These are phyloP conservation scores for Kryptopterus vitreolus DNA, from an alignment of 2,797 vertebrate genomes.

Conservation along the genomic window DNA sequence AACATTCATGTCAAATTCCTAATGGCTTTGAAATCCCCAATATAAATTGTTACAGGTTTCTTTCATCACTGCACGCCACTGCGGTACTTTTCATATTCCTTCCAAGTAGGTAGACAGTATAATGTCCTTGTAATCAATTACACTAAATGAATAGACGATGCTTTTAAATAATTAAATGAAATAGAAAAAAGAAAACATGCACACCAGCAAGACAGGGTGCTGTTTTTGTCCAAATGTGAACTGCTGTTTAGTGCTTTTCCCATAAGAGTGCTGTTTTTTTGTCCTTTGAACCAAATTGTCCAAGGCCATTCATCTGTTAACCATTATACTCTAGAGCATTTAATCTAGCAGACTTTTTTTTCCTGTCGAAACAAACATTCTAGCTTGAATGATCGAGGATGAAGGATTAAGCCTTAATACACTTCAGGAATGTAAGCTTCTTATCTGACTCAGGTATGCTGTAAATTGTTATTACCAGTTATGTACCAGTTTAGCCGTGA, in stretches of 20 bases:
- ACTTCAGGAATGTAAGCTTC: conserved; percentile 19
- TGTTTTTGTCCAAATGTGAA: conserved; percentile 21
- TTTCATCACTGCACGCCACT: conserved; percentile 1
- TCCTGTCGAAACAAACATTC: conserved; percentile 36
- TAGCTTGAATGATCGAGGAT: conserved; percentile 16
- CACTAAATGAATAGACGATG: conserved; percentile 23
- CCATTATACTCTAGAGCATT: conserved; percentile 40
- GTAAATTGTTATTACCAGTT: conserved; percentile 7
- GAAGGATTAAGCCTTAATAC: background rate
- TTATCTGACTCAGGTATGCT: conserved; percentile 27
- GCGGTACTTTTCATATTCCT: conserved; percentile 21
- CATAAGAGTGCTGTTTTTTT: conserved; percentile 8
- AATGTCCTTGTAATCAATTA: conserved; percentile 19
- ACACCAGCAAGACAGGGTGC: conserved; percentile 8
- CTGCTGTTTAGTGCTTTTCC: conserved; percentile 21
- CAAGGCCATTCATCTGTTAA: conserved; percentile 38
- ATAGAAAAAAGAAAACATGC: background rate
- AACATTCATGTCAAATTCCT: background rate
- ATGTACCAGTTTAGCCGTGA: background rate
- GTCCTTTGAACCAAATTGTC: conserved; percentile 29
- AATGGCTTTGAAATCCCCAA: conserved; percentile 14
- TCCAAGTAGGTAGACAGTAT: conserved; percentile 13
- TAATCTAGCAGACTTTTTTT: conserved; percentile 38
- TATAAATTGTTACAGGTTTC: background rate
- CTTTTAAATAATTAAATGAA: conserved; percentile 46